phyloP scores from a whole-genome alignment of 23 tunicate species.

The Trididemnum miniatum region DNA sequence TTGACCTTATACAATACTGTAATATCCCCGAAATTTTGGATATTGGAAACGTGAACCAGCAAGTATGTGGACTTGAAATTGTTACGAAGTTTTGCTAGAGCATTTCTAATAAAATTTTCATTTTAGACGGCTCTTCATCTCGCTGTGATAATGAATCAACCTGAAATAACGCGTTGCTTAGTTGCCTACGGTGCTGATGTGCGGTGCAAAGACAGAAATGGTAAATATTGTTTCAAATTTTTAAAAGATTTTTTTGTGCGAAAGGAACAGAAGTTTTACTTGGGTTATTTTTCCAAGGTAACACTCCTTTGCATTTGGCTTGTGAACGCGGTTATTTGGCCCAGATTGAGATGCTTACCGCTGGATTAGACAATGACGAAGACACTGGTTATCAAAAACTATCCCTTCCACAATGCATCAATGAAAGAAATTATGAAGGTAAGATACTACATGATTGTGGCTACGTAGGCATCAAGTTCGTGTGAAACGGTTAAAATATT shows the following conservation, averaged over 20 bases:
- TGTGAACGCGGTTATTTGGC: conserved; percentile 50
- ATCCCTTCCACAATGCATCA: conserved; percentile 42
- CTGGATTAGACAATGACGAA: conserved; percentile 46
- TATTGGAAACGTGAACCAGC: conserved; percentile 29
- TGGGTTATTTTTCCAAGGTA: too few species aligned
- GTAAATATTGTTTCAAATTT: too few species aligned
- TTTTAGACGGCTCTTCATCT: conserved; percentile 72
- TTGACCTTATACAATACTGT: conserved; percentile 57
- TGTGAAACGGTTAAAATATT: too few species aligned
- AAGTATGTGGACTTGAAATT: too few species aligned
- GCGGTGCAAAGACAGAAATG: conserved; percentile 41
- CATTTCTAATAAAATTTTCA: not conserved
- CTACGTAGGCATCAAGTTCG: too few species aligned
- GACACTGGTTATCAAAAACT: conserved; percentile 36
- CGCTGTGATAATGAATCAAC: conserved; percentile 68
- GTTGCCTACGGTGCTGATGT: conserved; percentile 77
- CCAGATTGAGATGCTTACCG: conserved; percentile 62
- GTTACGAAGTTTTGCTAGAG: too few species aligned
- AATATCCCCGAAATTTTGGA: conserved; percentile 41
- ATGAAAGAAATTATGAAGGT: conserved; percentile 52
- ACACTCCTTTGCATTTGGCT: conserved; percentile 73
- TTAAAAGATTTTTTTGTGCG: too few species aligned
- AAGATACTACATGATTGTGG: too few species aligned
- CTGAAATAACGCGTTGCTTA: conserved; percentile 57
- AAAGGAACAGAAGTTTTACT: too few species aligned